phyloP scores from a whole-genome alignment of 2,797 vertebrate species.

The Momotus momota region DNA sequence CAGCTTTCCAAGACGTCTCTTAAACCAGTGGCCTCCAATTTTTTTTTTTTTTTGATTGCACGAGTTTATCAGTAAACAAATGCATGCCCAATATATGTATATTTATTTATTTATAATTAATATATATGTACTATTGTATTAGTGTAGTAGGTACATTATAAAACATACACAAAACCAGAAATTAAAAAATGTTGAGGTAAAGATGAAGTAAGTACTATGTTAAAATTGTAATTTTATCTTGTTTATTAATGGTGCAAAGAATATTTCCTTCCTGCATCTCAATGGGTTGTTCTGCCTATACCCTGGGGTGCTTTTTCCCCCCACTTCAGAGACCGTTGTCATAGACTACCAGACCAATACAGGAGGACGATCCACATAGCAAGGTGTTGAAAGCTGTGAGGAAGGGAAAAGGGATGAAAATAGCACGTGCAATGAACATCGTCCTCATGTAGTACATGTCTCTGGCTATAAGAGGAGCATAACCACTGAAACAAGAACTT shows the following conservation, averaged over 20 bases:
- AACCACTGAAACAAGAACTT: not conserved
- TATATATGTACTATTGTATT: not conserved
- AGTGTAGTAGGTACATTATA: not conserved
- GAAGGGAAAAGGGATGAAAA: not conserved
- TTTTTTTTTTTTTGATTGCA: not conserved
- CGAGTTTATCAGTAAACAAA: not conserved
- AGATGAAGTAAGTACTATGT: not conserved
- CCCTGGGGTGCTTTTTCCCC: too few relatives aligned
- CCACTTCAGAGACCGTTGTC: fast-evolving
- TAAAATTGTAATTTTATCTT: not conserved
- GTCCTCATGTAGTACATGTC: not conserved
- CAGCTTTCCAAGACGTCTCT: not conserved
- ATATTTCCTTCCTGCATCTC: not conserved
- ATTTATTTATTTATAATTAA: not conserved
- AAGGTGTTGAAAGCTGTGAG: not conserved
- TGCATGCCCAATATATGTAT: not conserved
- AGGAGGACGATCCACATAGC: not conserved
- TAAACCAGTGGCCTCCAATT: not conserved
- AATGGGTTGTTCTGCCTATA: not conserved
- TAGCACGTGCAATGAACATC: not conserved
- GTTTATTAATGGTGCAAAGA: not conserved
- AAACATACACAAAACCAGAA: not conserved
- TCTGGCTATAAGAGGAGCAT: not conserved
- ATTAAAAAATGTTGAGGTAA: not conserved
- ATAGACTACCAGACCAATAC: not conserved